phyloP scores from a whole-genome alignment of 1,140 invertebrate species.

The Eciton burchellii region DNA sequence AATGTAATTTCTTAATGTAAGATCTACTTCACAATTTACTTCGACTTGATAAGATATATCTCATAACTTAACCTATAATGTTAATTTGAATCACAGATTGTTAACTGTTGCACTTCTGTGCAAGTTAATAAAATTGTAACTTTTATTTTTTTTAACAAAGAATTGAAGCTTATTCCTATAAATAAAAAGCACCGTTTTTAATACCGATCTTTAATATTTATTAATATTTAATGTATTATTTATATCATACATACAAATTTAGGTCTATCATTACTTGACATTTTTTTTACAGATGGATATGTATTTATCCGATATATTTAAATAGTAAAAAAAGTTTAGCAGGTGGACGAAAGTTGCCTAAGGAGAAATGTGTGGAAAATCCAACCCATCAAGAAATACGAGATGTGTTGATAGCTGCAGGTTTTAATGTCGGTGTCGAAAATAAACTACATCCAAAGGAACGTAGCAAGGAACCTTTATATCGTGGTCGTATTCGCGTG shows the following conservation, averaged over 20 bases:
- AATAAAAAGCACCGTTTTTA: too few relatives aligned
- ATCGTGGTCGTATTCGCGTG: conserved; percentile 95
- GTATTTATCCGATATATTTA: conserved; percentile 98
- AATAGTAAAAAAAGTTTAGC: conserved; percentile 97
- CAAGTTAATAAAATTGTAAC: too few relatives aligned
- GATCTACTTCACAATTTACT: not conserved
- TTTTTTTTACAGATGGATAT: conserved; percentile 93
- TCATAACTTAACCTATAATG: conserved; percentile 50
- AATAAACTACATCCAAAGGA: conserved; percentile 98
- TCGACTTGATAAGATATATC: not conserved
- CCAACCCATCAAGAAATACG: conserved; percentile 97
- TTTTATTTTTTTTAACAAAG: too few relatives aligned
- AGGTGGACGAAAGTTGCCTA: conserved; percentile 94
- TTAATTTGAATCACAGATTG: conserved; percentile 12
- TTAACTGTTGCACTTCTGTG: too few relatives aligned
- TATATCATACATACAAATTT: not conserved
- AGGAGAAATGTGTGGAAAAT: conserved; percentile 96
- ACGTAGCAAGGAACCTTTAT: conserved; percentile 93
- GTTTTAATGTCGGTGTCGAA: conserved; percentile 95
- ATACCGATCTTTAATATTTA: not conserved
- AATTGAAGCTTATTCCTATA: too few relatives aligned
- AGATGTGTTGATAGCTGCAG: conserved; percentile 94
- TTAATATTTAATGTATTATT: not conserved
- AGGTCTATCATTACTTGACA: not conserved
- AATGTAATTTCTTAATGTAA: not conserved